A percentile compares a stretch with the other conserved stretches of the same genome.
Evolutionary conservation across 2,113 vertebrate genomes (phyloP).

Genomic region (Gopherus flavomarginatus): DNA sequence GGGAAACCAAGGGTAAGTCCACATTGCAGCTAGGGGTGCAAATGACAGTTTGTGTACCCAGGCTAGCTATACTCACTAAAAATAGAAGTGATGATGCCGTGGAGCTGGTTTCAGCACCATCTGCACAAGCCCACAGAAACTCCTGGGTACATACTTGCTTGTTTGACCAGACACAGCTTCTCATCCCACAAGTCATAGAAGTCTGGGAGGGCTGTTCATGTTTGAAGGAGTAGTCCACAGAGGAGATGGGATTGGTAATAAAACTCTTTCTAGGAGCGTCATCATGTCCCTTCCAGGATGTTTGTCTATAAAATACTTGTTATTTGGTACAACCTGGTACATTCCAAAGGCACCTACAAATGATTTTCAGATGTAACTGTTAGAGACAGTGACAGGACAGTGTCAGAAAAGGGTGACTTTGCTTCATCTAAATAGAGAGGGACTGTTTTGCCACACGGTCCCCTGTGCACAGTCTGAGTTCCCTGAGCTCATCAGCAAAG

Average conservation of each 20-base stretch:
- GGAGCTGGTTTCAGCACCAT: no score
- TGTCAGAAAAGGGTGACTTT: conserved; percentile 42
- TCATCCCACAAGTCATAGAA: conserved; percentile 36
- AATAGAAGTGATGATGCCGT: no score
- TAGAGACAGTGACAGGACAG: conserved; percentile 62
- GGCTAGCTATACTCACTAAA: no score
- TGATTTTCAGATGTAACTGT: conserved; percentile 43
- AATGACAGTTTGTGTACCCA: no score
- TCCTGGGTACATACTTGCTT: not conserved
- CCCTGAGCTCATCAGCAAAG: conserved; percentile 1
- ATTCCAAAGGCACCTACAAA: not conserved
- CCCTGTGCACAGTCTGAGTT: not conserved
- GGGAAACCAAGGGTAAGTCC: not conserved
- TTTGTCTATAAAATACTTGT: conserved; percentile 13
- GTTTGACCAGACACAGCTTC: conserved; percentile 36
- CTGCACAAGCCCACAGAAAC: not conserved
- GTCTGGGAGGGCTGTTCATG: conserved; percentile 17
- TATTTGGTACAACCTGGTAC: not conserved
- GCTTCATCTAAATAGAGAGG: conserved; percentile 53
- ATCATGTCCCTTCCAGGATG: not conserved
- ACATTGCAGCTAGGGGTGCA: not conserved
- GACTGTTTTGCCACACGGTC: not conserved
- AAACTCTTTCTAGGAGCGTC: conserved; percentile 56
- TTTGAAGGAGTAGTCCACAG: conserved; percentile 21
- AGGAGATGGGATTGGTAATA: conserved; percentile 67